Conservation (phyloP, 1,140 invertebrate species). For the Homarus americanus region DNA sequence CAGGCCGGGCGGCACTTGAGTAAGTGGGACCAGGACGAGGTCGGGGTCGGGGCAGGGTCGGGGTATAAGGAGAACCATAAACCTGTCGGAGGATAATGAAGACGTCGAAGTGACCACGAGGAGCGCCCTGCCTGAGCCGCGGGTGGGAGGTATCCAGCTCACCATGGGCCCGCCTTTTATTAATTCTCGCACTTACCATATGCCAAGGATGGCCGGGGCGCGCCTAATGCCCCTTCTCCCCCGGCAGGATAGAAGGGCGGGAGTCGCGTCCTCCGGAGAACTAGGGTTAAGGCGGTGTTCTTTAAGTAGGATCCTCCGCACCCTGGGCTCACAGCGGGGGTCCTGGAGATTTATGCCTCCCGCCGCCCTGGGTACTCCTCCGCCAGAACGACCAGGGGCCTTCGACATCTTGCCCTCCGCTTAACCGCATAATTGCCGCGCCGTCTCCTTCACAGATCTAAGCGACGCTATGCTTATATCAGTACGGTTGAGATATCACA, state of each 20-base stretch:
- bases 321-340: slow-evolving; percentile 59
- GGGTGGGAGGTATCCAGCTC: background rate
- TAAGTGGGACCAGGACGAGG: too few relatives aligned
- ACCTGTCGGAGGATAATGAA: slow-evolving; percentile 68
- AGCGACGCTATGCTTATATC: slow-evolving; percentile 36
- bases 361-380: slow-evolving; percentile 5
- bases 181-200: slow-evolving; percentile 72
- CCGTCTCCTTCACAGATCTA: background rate
- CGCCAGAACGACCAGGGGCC: background rate
- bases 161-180: slow-evolving; percentile 65
- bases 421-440: slow-evolving; percentile 60
- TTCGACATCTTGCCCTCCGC: slow-evolving; percentile 33
- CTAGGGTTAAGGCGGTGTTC: slow-evolving; percentile 52
- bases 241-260: slow-evolving; percentile 34
- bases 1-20: background rate
- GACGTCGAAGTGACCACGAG: slow-evolving; percentile 42
- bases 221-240: background rate
- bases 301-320: slow-evolving; percentile 45
- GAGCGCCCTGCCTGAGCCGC: background rate
- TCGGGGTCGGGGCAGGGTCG: too few relatives aligned
- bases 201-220: slow-evolving; percentile 36
- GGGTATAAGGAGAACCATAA: slow-evolving; percentile 44
- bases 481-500: slow-evolving; percentile 12
- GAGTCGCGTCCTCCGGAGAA: slow-evolving; percentile 19
- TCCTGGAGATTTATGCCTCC: slow-evolving; percentile 57